Base-by-base conservation (phyloP, 2,113 vertebrate species). In the Neolamprologus toae region DNA sequence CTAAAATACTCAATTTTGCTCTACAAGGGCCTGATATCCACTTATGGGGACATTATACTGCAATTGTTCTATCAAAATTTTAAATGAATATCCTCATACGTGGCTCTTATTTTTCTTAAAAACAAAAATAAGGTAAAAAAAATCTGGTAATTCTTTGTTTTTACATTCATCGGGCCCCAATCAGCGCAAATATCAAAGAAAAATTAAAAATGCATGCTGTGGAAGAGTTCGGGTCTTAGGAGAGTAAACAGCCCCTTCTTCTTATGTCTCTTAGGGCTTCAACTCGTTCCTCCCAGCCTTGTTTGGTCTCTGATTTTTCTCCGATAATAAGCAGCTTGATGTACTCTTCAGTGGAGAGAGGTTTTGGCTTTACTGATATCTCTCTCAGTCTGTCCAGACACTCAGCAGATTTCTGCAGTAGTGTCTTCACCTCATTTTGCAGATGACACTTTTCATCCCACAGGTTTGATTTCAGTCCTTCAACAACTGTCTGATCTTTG, bases 361-460 rank as follows among this genome's bases (percentile, higher is more conserved):
- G 45, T 0, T 47, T 8, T 17, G 7, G 0, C 45, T 47, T 47
- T 0, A 47, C 7, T 47, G 7, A 16, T 47, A 47, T 47, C 14
- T 17, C 14, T 47, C 45, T 16, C 7, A 47, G 45, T 47, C 14
- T 47, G 14, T 47, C 14, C 1, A 47, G 7, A 47, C 45, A 17
- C 14, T 4, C 0, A 8, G 45, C 14, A 17, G 45, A 47, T 16
- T 0, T 47, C 14, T 17, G 6, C 45, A 47, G 45, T 47, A 47
- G 45, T 47, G 1, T 17, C 45, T 4, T 4, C 14, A 47, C 14
- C 4, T 47, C 0, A 17, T 3, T 8, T 8, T 0, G 0, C 45
- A 47, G 45, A 47, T 1, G 0, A 47, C 2, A 0, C 4, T 8
- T 0, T 47, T 47, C 0, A 7, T 4, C 1, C 14, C 2, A 0